These are phyloP conservation scores for Pelobates fuscus DNA, from an alignment of 2,113 vertebrate genomes.

Conservation along the genomic window DNA sequence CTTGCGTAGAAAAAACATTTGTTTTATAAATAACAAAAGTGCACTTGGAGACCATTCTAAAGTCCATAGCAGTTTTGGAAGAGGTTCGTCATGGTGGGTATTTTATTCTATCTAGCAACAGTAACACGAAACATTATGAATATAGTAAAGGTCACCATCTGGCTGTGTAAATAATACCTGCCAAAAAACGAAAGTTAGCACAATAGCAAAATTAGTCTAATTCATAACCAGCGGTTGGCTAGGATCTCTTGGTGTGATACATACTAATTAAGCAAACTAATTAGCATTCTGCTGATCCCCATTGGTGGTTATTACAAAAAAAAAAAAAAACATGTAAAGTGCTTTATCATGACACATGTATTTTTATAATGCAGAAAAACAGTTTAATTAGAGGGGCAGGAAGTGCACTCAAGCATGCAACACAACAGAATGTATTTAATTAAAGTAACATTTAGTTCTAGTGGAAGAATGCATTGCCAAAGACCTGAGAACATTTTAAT, in stretches of 20 bases:
- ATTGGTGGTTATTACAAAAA: constrained; percentile 55
- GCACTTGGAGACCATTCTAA: background rate
- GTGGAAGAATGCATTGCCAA: background rate
- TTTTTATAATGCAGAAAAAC: constrained; percentile 50
- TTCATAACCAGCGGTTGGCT: constrained; percentile 45
- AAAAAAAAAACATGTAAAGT: constrained; percentile 47
- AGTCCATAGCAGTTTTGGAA: background rate
- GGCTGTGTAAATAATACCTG: constrained; percentile 51
- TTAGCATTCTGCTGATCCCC: constrained; percentile 53
- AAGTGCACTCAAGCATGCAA: constrained; percentile 42
- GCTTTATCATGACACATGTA: constrained; percentile 46
- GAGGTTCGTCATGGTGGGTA: background rate
- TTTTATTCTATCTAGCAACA: constrained; percentile 36
- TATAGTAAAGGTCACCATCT: constrained; percentile 54
- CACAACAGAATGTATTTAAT: constrained; percentile 45
- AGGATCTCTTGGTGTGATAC: constrained; percentile 24
- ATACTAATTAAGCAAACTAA: constrained; percentile 57
- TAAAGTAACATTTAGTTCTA: constrained; percentile 30
- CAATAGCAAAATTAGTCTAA: constrained; percentile 46
- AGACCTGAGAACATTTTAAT: no score
- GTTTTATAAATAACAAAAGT: background rate
- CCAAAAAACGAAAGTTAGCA: constrained; percentile 42
- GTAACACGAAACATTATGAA: constrained; percentile 38
- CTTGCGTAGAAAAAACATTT: background rate
- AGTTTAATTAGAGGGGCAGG: constrained; percentile 54